Conservation (phyloP, 37 sponge, comb jelly and placozoan species). For the Petrosia ficiformis region DNA sequence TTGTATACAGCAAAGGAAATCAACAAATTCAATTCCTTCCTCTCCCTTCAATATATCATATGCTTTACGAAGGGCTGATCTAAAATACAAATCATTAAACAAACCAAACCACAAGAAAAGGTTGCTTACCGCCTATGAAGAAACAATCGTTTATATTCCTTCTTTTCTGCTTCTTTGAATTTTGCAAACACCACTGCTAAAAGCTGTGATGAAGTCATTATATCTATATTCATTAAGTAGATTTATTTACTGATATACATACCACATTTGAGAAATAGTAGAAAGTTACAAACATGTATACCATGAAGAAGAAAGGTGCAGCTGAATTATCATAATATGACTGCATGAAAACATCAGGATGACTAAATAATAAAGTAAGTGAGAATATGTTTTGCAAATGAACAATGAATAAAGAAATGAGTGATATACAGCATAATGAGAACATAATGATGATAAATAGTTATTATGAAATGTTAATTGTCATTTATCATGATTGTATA, state of each 20-base stretch:
- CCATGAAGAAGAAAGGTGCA: constrained; percentile 72
- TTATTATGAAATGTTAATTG: no score
- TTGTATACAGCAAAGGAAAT: constrained; percentile 59
- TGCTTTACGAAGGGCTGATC: constrained; percentile 56
- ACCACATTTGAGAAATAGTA: constrained; percentile 73
- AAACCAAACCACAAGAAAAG: neutral
- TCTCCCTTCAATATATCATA: constrained; percentile 20
- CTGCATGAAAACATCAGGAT: constrained; percentile 88
- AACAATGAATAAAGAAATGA: no score
- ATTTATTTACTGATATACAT: no score
- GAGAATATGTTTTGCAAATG: neutral
- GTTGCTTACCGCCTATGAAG: constrained; percentile 53
- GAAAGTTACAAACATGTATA: constrained; percentile 61
- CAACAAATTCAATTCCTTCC: constrained; percentile 40
- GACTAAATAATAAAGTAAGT: constrained; percentile 13
- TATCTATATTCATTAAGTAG: no score
- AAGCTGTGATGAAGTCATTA: no score
- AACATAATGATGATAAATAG: no score
- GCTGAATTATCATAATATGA: constrained; percentile 26
- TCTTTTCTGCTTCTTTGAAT: constrained; percentile 52
- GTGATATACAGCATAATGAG: no score
- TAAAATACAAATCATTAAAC: neutral
- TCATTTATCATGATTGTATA: no score
- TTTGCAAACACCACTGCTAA: constrained; percentile 73
- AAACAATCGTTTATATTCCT: constrained; percentile 65